A percentile compares a stretch with the other conserved stretches of the same genome.
phyloP scores from a whole-genome alignment of 35 echinoderm and acorn worm species.

The Nesometra sesokonis region DNA sequence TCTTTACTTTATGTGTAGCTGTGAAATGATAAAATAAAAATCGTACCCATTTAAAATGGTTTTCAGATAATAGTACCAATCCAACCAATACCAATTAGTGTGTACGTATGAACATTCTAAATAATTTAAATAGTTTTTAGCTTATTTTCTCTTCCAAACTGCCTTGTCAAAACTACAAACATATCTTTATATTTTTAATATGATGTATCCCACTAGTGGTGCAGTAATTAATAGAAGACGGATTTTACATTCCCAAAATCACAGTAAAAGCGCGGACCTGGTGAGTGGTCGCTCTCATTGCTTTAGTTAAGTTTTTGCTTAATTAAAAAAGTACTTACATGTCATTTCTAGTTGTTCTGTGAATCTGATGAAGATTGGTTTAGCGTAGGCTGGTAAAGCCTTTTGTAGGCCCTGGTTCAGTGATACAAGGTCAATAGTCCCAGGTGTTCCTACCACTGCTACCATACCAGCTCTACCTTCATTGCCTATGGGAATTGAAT shows the following conservation, averaged over 20 bases:
- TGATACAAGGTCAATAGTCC: slow-evolving; percentile 27
- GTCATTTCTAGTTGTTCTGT: slow-evolving; percentile 52
- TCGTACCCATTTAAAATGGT: too few species aligned
- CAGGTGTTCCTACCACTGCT: slow-evolving; percentile 49
- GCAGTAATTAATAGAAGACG: too few species aligned
- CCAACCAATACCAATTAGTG: not conserved
- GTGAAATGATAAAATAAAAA: not conserved
- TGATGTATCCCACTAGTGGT: too few species aligned
- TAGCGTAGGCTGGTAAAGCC: slow-evolving; percentile 60
- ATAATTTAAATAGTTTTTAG: not conserved
- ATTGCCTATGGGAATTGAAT: slow-evolving; percentile 47
- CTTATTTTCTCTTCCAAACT: too few species aligned
- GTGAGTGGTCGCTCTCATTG: too few species aligned
- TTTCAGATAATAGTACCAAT: too few species aligned
- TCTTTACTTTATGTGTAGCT: slow-evolving; percentile 86
- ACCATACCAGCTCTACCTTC: slow-evolving; percentile 94
- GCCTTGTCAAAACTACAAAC: too few species aligned
- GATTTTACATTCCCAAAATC: too few species aligned
- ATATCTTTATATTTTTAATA: too few species aligned
- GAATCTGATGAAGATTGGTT: slow-evolving; percentile 77
- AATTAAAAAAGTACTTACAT: slow-evolving; percentile 29
- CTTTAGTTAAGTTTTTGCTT: not conserved
- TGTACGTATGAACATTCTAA: too few species aligned
- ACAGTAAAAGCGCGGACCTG: too few species aligned
- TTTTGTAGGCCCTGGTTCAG: slow-evolving; percentile 46